Base-by-base conservation (phyloP, 2,113 vertebrate genomes). In the Platycercus adscitus region DNA sequence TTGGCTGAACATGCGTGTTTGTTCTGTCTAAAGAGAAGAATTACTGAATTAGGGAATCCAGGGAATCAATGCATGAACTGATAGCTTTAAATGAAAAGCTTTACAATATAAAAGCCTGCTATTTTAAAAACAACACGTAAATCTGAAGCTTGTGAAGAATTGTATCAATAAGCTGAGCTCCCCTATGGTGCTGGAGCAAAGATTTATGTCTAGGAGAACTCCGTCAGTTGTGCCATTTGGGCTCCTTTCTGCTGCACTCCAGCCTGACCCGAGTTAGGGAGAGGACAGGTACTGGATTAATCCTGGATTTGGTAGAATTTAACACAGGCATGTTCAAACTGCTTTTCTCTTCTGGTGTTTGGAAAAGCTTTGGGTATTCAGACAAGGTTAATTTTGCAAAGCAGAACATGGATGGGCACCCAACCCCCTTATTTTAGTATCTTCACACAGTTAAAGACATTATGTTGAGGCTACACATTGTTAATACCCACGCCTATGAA, bases 201-300 rank as follows among this genome's bases (percentile, higher is more conserved):
- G 43, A 50, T 33, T 88, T 58, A 18, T 0, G 0, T 37, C 10
- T 2, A 16, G 29, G 61, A 64, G 26, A 31, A 1, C 44, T 17
- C 5, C 0, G 2, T 28, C 31, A 39, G 35, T 26, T 55, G 17
- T 72, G 79, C 46, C 5, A 5, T 56, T 91, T 31, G 18, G 46
- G 60, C 26, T 81, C 37, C 44, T 82, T 47, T 31, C 37, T 73
- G 50, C 37, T 35, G 77, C 4, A 1, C 37, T 66, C 31, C 58
- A 47, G n/a, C 55, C 29, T 68, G 39, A 37, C 17, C 1, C 0
- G 26, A 33, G 7, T 16, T 39, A 15, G 65, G 29, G 53, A 69
- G 49, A 41, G 53, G 69, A 26, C 1, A 9, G 25, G 39, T 53
- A 17, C 33, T 10, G 8, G 6, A 9, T 50, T 28, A 61, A 72